Evolutionary conservation across 2,888 invertebrate genomes (phyloP).

Genomic region (Lasioglossum vierecki): DNA sequence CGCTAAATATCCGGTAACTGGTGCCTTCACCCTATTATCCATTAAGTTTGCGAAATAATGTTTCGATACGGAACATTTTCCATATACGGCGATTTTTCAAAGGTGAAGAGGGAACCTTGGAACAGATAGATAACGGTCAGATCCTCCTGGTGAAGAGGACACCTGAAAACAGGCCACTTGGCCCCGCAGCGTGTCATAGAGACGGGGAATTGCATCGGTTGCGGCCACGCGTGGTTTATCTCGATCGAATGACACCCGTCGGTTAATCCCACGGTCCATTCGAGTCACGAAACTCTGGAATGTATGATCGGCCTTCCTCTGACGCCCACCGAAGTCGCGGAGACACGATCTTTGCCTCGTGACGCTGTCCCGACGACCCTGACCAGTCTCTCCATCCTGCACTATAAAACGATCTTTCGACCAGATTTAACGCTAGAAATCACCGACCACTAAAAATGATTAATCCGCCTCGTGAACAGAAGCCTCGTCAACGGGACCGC

Average conservation of each 20-base stretch:
- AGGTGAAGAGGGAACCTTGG: constrained; percentile 39
- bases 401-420: constrained; percentile 33
- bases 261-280: constrained; percentile 32
- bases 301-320: constrained; percentile 31
- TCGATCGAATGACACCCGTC: constrained; percentile 33
- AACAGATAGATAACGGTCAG: constrained; percentile 48
- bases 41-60: not conserved
- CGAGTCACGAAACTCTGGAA: constrained; percentile 35
- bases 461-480: not conserved
- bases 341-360: constrained; percentile 17
- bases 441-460: not conserved
- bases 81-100: not conserved
- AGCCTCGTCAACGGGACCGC: not conserved
- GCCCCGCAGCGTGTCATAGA: constrained; percentile 21
- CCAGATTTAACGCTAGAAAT: not conserved
- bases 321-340: constrained; percentile 22
- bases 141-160: constrained; percentile 11
- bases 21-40: not conserved
- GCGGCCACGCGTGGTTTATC: constrained; percentile 61
- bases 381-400: constrained; percentile 33
- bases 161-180: constrained; percentile 52
- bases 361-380: constrained; percentile 39
- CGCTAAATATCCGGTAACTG: no score
- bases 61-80: not conserved
- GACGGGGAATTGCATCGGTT: constrained; percentile 50